phyloP scores from a whole-genome alignment of 1,140 invertebrate species.

The Drosophila hydei region DNA sequence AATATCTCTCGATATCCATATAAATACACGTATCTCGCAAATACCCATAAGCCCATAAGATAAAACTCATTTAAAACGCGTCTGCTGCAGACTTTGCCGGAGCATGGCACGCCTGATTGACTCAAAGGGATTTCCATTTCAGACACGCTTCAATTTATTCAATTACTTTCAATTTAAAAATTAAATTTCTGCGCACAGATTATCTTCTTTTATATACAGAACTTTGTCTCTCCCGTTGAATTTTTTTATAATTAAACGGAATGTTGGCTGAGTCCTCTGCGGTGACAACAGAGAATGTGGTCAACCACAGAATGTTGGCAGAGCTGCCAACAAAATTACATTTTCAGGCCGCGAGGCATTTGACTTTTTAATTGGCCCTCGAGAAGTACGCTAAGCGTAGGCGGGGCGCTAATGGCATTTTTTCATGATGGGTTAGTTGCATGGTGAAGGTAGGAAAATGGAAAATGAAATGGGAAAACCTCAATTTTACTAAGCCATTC shows the following conservation, averaged over 20 bases:
- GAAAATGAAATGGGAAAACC: too few species aligned
- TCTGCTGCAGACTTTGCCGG: too few species aligned
- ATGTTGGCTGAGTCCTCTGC: background rate
- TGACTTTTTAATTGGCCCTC: slow-evolving; percentile 47
- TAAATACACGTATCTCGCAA: background rate
- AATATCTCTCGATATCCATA: background rate
- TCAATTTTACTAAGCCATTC: too few species aligned
- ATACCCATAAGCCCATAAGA: background rate
- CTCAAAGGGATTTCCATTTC: slow-evolving; percentile 29
- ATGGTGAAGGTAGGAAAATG: too few species aligned
- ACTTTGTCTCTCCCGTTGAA: background rate
- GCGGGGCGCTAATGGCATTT: slow-evolving; percentile 32
- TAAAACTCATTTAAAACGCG: slow-evolving; percentile 15
- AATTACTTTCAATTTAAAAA: slow-evolving; percentile 48
- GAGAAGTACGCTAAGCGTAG: slow-evolving; percentile 9
- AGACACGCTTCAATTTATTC: slow-evolving; percentile 47
- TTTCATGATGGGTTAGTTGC: background rate
- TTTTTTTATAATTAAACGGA: slow-evolving; percentile 11
- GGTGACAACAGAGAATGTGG: background rate
- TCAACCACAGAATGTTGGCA: slow-evolving; percentile 22
- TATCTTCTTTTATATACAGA: background rate
- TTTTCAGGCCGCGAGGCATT: slow-evolving; percentile 9
- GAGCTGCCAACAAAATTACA: slow-evolving; percentile 17
- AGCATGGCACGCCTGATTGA: slow-evolving; percentile 25
- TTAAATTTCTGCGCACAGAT: slow-evolving; percentile 7